These are phyloP conservation scores for Elanus axillaris DNA, from an alignment of 2,113 vertebrate genomes.

Conservation along the genomic window DNA sequence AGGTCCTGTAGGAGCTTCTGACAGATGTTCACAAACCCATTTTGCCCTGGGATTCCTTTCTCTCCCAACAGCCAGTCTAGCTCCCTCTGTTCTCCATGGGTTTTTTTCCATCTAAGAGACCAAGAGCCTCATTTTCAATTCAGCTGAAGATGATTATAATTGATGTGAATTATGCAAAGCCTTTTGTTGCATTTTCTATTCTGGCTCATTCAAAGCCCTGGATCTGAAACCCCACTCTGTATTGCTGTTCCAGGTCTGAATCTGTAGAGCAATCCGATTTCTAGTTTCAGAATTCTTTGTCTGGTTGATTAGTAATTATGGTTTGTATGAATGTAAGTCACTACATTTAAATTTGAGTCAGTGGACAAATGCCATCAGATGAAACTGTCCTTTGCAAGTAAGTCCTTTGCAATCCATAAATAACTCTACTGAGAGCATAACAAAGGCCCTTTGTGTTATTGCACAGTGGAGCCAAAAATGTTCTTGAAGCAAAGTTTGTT, in stretches of 20 bases:
- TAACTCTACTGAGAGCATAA: conserved; percentile 19
- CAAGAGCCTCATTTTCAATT: conserved; percentile 18
- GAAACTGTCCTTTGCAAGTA: background rate
- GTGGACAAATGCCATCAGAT: background rate
- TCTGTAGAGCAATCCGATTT: background rate
- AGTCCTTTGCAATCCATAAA: conserved; percentile 22
- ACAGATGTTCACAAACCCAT: background rate
- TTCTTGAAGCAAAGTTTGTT: conserved; percentile 58
- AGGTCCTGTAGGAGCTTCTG: background rate
- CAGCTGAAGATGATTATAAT: conserved; percentile 37
- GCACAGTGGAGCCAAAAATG: conserved; percentile 44
- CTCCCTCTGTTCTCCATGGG: background rate
- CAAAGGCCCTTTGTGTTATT: conserved; percentile 41
- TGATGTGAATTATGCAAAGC: conserved; percentile 41
- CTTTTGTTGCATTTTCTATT: conserved; percentile 6
- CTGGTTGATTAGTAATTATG: background rate
- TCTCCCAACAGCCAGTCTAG: background rate
- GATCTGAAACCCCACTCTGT: background rate
- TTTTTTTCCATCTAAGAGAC: background rate
- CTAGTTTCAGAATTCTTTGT: conserved; percentile 3
- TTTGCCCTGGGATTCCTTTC: background rate
- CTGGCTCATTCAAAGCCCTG: background rate
- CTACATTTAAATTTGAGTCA: background rate
- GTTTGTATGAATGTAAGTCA: background rate
- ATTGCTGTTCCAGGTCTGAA: background rate